These are phyloP conservation scores for Cricetomys ansorgei DNA, from an alignment of 2,113 vertebrate genomes.

Conservation along the genomic window DNA sequence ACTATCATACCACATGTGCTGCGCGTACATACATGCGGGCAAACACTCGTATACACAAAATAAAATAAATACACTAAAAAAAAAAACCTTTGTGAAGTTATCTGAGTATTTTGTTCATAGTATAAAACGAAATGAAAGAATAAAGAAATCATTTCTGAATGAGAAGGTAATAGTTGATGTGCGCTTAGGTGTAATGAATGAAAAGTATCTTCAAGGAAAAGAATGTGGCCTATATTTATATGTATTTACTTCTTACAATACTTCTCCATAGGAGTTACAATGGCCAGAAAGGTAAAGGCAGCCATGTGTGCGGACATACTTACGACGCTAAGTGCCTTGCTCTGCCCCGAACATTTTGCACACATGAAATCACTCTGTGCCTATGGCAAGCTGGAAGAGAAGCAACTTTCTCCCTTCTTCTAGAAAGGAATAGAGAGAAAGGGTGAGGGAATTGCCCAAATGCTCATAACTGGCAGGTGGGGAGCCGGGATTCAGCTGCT, in stretches of 20 bases:
- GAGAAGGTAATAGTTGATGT: not conserved
- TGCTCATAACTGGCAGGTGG: not conserved
- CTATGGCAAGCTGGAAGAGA: not conserved
- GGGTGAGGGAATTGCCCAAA: not conserved
- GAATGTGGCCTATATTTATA: not conserved
- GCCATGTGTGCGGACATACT: not conserved
- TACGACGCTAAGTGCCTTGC: not conserved
- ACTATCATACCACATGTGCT: not conserved
- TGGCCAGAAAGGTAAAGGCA: not conserved
- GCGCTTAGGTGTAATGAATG: slow-evolving; percentile 5
- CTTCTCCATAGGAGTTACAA: not conserved
- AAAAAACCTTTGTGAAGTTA: not conserved
- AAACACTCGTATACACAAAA: not conserved
- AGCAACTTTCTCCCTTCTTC: not conserved
- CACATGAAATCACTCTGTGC: not conserved
- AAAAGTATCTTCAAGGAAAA: slow-evolving; percentile 29
- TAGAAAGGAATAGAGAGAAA: not conserved
- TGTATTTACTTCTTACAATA: slow-evolving; percentile 25
- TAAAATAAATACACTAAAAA: not conserved
- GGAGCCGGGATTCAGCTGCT: not conserved
- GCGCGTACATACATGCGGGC: not conserved
- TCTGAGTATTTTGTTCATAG: slow-evolving; percentile 27
- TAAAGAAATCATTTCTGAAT: slow-evolving; percentile 22
- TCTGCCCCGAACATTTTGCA: not conserved
- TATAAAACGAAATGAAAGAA: slow-evolving; percentile 6